phyloP scores from a whole-genome alignment of 1,140 invertebrate species.

The Pseudachorutes palmiensis region DNA sequence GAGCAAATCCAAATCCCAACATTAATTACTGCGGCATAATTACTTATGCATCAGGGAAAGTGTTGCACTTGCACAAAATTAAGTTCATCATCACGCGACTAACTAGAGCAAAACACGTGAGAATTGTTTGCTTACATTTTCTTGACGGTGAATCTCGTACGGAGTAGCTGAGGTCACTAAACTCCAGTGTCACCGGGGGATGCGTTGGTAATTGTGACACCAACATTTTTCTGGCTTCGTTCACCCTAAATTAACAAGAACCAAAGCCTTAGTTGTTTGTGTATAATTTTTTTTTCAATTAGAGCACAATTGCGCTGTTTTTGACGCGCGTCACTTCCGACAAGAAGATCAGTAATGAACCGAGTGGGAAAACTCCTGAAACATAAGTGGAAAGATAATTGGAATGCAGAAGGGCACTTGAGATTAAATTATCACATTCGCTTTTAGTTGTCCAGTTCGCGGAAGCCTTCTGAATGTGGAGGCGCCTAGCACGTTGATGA shows the following conservation, averaged over 20 bases:
- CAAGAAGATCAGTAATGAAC: neutral
- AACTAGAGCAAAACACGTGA: too few relatives aligned
- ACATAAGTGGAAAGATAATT: neutral
- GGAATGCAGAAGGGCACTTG: neutral
- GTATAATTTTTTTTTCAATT: neutral
- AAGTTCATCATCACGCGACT: too few relatives aligned
- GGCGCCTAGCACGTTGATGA: neutral
- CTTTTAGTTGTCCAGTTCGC: too few relatives aligned
- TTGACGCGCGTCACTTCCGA: neutral
- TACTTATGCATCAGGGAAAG: too few relatives aligned
- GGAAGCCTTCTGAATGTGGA: too few relatives aligned
- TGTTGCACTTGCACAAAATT: too few relatives aligned
- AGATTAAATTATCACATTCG: too few relatives aligned
- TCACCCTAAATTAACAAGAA: slow-evolving; percentile 14
- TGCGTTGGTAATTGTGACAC: slow-evolving; percentile 65
- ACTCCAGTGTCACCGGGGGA: slow-evolving; percentile 77
- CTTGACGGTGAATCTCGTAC: slow-evolving; percentile 54
- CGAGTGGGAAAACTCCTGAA: neutral
- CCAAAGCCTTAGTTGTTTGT: neutral
- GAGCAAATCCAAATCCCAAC: too few relatives aligned
- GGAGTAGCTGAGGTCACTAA: slow-evolving; percentile 71
- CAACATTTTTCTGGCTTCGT: slow-evolving; percentile 32
- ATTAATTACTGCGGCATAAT: too few relatives aligned
- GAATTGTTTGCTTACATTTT: slow-evolving; percentile 27
- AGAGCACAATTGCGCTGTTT: neutral